Base-by-base conservation (phyloP, 1,140 invertebrate species). In the Ceratoteleas bidentatus region DNA sequence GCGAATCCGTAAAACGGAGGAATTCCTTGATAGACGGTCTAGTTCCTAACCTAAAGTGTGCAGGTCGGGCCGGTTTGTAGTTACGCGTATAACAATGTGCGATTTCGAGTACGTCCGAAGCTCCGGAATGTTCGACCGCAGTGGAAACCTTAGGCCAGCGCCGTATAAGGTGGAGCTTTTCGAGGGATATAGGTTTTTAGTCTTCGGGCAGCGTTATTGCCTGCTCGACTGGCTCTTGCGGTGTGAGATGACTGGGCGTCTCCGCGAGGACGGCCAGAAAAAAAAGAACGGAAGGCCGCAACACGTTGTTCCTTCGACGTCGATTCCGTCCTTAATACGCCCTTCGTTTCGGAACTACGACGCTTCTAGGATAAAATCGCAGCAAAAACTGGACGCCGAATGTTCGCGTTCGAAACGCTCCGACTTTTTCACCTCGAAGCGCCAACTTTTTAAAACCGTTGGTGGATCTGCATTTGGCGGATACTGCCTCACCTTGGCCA, bases 111-210 rank as follows among this genome's bases (percentile, higher is more conserved):
- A 52, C 49, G 62, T 69, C 80, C 85, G 82, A 77, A 80, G 80
- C 77, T 84, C 75, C 81, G 87, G 87, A 87, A 88, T 87, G 86
- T 80, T 62, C 70, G 58, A 62, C 60, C 73, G 66, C 75, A 77
- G 57, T 77, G 77, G 83, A 84, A 86, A 78, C 83, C 74, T 66
- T 56, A 69, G 76, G 69, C 57, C 61, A 70, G 73, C 49, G 36
- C 77, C 82, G 68, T 83, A 84, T 81, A 81, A 76, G 78, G 62
- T 47, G 47, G 57, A 57, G 62, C 85, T 84, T 86, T 86, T 56
- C 81, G 77, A 80, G 70, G 80, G 68, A 75, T 75, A 72, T 80
- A 74, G 84, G 73, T 83, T 87, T 86, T 85, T 77, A 80, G 70
- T 66, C 56, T 66, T 65, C 34, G 66, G 32, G 36, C 57, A n/a